Conservation (phyloP, 2,888 invertebrate species). For the Galerucella pusilla region DNA sequence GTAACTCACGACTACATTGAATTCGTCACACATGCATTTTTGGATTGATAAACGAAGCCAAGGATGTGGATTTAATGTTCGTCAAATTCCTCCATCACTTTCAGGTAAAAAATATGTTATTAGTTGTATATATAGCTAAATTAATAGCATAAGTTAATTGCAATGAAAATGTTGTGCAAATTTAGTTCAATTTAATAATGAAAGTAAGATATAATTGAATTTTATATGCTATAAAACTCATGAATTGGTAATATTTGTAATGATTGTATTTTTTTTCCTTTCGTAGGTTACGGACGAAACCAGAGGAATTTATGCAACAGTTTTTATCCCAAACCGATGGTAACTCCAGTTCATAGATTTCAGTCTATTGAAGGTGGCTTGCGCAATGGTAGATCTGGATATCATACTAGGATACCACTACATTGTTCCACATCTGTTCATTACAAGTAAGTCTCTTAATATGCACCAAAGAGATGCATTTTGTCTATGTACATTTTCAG, state of each 20-base stretch:
- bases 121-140: too few species aligned
- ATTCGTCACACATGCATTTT: conserved; percentile 76
- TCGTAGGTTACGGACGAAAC: conserved; percentile 54
- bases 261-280: neutral
- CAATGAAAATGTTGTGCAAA: too few species aligned
- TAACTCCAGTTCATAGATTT: conserved; percentile 78
- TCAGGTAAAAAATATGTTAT: conserved; percentile 62
- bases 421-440: conserved; percentile 44
- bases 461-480: neutral
- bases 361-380: conserved; percentile 70
- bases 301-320: conserved; percentile 54
- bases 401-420: conserved; percentile 47
- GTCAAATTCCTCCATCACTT: conserved; percentile 76
- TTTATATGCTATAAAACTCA: neutral
- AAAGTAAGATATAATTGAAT: neutral
- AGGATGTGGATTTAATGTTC: conserved; percentile 78
- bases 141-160: too few species aligned
- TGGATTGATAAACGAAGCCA: conserved; percentile 88
- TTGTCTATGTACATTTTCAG: conserved; percentile 35
- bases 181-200: too few species aligned
- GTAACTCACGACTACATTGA: neutral
- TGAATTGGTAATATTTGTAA: neutral
- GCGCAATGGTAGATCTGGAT: conserved; percentile 57
- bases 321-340: conserved; percentile 67
- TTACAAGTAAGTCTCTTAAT: conserved; percentile 49